A percentile compares a stretch with the other conserved stretches of the same genome.
Evolutionary conservation across 1,140 invertebrate species (phyloP).

Genomic region (Chrysopa pallens): DNA sequence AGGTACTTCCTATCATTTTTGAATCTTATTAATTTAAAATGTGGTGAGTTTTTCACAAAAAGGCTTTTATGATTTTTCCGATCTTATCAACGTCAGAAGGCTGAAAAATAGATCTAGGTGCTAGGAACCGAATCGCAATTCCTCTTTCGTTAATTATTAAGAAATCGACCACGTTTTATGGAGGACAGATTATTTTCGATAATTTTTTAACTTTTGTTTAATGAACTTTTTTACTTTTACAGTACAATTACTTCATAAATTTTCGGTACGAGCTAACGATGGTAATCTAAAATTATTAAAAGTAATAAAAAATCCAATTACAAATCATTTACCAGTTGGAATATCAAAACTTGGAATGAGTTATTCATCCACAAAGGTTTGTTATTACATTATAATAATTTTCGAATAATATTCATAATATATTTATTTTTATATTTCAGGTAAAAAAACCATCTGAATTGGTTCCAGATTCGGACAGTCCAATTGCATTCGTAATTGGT

Average conservation of each 20-base stretch:
- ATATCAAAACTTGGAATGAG: conserved; percentile 83
- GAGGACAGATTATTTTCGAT: not conserved
- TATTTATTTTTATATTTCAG: not conserved
- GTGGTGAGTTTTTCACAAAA: too few species aligned
- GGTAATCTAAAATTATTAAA: conserved; percentile 81
- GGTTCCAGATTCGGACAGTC: conserved; percentile 60
- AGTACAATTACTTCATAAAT: conserved; percentile 95
- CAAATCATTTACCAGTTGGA: conserved; percentile 88
- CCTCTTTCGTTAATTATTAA: too few species aligned
- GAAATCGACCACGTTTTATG: too few species aligned
- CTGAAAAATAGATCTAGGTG: too few species aligned
- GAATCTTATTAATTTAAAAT: too few species aligned
- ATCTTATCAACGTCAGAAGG: too few species aligned
- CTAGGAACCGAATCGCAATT: too few species aligned
- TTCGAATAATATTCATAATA: not conserved
- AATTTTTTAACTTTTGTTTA: conserved; percentile 1
- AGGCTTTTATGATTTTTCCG: too few species aligned
- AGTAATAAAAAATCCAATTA: conserved; percentile 95
- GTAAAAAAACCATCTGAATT: conserved; percentile 32
- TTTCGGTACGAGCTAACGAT: conserved; percentile 77
- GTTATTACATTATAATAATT: conserved; percentile 34
- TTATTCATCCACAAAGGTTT: conserved; percentile 62
- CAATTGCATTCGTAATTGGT: conserved; percentile 82
- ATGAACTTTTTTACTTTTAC: conserved; percentile 20
- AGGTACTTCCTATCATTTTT: too few species aligned